A percentile compares a stretch with the other conserved stretches of the same genome.
These are phyloP conservation scores for Zapus hudsonius DNA, from an alignment of 2,113 vertebrate genomes.

Conservation along the genomic window DNA sequence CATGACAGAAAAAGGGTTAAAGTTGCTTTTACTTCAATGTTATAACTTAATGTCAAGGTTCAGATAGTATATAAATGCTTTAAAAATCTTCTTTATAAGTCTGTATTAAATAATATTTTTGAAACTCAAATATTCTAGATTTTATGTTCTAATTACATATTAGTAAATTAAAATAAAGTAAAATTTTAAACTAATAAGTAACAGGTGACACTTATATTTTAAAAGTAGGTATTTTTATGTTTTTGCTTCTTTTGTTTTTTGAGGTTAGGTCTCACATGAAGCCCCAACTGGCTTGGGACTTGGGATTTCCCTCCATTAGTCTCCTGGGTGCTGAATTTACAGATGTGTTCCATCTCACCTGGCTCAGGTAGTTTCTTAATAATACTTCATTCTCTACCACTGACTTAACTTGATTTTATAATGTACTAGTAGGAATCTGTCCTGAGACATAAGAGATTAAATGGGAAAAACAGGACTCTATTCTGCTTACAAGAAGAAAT, in stretches of 20 bases:
- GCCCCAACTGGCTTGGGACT: neutral
- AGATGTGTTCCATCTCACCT: neutral
- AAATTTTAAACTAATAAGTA: constrained; percentile 21
- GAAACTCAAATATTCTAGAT: constrained; percentile 31
- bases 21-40: constrained; percentile 36
- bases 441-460: constrained; percentile 34
- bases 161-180: neutral
- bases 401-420: constrained; percentile 3
- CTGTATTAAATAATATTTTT: constrained; percentile 21
- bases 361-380: neutral
- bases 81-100: constrained; percentile 55
- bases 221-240: neutral
- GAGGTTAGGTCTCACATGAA: neutral
- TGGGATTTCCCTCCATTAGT: neutral
- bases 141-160: constrained; percentile 23
- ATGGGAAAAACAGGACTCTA: neutral
- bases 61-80: neutral
- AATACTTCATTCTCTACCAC: constrained; percentile 9
- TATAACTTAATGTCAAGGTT: constrained; percentile 39
- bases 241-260: neutral
- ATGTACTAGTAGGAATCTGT: neutral
- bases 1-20: neutral
- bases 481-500: neutral
- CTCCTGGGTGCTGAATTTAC: neutral
- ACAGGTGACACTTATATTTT: constrained; percentile 21